Evolutionary conservation across 2,888 invertebrate genomes (phyloP), one percentile per base, ranked within the genome.

Genomic region (Taphrorychus bicolor): DNA sequence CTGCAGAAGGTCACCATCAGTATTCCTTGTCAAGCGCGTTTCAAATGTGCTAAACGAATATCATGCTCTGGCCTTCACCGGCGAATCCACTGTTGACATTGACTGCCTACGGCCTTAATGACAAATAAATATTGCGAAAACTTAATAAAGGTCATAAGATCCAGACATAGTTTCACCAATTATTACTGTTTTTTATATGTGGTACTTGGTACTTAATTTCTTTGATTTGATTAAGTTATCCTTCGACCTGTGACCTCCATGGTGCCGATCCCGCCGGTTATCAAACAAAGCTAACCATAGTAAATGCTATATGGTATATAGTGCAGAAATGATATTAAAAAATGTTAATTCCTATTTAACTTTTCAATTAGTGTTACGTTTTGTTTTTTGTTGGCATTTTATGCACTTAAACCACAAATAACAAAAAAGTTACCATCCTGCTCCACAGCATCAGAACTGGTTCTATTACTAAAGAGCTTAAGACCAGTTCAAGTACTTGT

Each of bases 51-150:
- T 51, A 11, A 17, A 7, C 14, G 9, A 14, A 22, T 51, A 51
- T 18, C 21, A 51, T 80, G 79, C 77, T 76, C 76, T 82, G 82
- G 82, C 82, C 82, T 82, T 82, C 82, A 79, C 80, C 80, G 80
- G 79, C 79, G 77, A 80, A 80, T 80, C 40, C 79, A 80, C 77
- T 82, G 81, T 82, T 82, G 82, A 82, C 81, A 82, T 82, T 82
- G 82, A 82, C 80, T 81, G 81, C 80, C 81, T 77, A 81, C 80
- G 80, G 81, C 80, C 81, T 77, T 76, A 79, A 22, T 79, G 80
- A 79, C 79, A 79, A 81, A n/a, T n/a, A n/a, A n/a, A 81, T 80
- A 80, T 80, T 80, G 81, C 81, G 81, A 82, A 81, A 82, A 81
- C 82, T 81, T 81, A 80, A 77, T 80, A 80, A 81, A 81, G 82